Evolutionary conservation across 2,113 vertebrate genomes (phyloP), one percentile per base, ranked within the genome.

Genomic region (Rattus rattus): DNA sequence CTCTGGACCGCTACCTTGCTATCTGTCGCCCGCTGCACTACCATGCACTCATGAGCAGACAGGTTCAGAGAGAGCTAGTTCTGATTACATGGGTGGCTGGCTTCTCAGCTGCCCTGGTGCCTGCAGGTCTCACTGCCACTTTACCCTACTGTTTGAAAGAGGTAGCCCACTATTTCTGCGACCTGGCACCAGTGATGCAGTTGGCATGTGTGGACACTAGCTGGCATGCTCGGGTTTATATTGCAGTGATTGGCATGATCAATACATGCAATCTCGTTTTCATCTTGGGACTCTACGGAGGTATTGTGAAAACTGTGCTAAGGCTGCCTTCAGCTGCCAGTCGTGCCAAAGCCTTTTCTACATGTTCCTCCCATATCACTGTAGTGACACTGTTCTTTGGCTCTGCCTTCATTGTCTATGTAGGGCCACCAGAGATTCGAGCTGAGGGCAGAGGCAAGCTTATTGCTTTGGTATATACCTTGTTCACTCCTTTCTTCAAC

Each of bases 161-260:
- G 10, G 10, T 98, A 43, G 47, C 96, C 43, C 98, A 98, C 84
- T 98, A 98, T 80, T 98, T 97, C 30, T 98, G 98, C 83, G 98
- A 98, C n/a, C 88, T 96, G 80, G 97, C 85, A 22, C 97, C 98
- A 0, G 56, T 98, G 26, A 87, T 98, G 95, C 93, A 3, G 5
- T 56, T 98, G 92, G 69, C 96, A 0, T 98, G 98, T 59, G 88
- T 97, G n/a, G 95, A 97, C 72, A 95, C 96, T 1, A 52, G 36
- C 54, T 96, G 97, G 97, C 90, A 97, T 1, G 36, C 87, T 67
- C 30, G 0, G 1, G 39, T 93, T n/a, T 94, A 93, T 63, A 83
- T 80, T 36, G 17, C 47, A 13, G 91, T 95, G 75, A 93, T 95
- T 43, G 96, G 94, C 3, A 19, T 93, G 26, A 91, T 93, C 36